Evolutionary conservation across 2,113 vertebrate genomes (phyloP).

Genomic region (Lipophrys pholis): DNA sequence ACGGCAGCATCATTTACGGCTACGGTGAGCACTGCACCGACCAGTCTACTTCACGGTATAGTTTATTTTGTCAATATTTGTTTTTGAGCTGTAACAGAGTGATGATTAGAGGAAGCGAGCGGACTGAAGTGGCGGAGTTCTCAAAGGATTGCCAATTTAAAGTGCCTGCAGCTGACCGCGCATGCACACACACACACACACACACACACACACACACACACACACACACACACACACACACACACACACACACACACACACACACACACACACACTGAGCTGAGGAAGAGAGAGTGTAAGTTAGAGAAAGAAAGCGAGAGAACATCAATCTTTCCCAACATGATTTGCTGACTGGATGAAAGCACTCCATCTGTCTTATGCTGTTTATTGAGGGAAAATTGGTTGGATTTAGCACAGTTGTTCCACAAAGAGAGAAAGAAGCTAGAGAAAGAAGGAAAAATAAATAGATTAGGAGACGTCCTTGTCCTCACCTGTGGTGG

Average conservation of each 20-base stretch:
- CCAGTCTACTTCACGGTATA: neutral
- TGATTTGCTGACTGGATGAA: constrained; percentile 80
- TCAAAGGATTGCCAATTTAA: constrained; percentile 65
- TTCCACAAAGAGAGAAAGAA: constrained; percentile 51
- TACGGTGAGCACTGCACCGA: constrained; percentile 2
- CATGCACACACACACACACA: constrained; percentile 26
- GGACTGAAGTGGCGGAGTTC: constrained; percentile 22
- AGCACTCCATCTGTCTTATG: constrained; percentile 76
- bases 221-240: constrained; percentile 23
- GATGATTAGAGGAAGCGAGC: constrained; percentile 31
- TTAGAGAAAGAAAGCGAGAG: constrained; percentile 45
- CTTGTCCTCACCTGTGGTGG: constrained; percentile 41
- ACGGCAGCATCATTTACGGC: constrained; percentile 3
- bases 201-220: constrained; percentile 22
- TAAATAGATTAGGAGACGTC: constrained; percentile 54
- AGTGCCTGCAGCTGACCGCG: constrained; percentile 42
- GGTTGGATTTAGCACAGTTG: constrained; percentile 63
- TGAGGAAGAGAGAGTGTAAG: constrained; percentile 15
- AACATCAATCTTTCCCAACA: constrained; percentile 78
- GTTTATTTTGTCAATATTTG: constrained; percentile 26
- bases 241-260: constrained; percentile 29
- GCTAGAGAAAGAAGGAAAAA: constrained; percentile 3
- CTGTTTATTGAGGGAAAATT: constrained; percentile 73
- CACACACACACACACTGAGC: constrained; percentile 29
- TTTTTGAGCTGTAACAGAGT: constrained; percentile 28